phyloP scores from a whole-genome alignment of 2,113 vertebrate genomes.

The Leptodactylus fuscus region DNA sequence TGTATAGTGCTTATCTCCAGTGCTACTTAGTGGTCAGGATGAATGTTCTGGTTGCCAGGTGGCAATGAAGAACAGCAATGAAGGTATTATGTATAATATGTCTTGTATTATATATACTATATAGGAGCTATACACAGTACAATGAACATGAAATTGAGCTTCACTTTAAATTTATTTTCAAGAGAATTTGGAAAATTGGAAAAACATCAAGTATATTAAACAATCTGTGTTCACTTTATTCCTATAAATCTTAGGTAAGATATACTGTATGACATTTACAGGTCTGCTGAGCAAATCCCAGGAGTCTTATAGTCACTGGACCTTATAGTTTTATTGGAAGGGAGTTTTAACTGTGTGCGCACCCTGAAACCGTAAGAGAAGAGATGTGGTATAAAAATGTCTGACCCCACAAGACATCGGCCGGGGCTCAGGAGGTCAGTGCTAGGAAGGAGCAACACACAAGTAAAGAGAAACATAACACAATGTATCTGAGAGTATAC shows the following conservation, averaged over 20 bases:
- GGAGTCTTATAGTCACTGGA: not conserved
- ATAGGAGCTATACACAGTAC: not conserved
- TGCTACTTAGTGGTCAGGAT: too few relatives aligned
- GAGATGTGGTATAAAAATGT: not conserved
- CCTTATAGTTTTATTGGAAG: conserved; percentile 17
- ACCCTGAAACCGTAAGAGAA: not conserved
- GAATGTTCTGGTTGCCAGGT: not conserved
- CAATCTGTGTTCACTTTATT: not conserved
- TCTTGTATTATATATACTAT: too few relatives aligned
- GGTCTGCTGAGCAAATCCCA: not conserved
- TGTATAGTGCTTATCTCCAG: too few relatives aligned
- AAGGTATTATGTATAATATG: not conserved
- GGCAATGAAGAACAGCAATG: not conserved
- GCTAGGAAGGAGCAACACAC: not conserved
- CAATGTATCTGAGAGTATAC: too few relatives aligned
- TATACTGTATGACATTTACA: not conserved
- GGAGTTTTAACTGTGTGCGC: not conserved
- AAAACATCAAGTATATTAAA: not conserved
- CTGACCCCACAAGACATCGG: not conserved
- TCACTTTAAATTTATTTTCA: too few relatives aligned
- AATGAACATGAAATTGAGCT: too few relatives aligned
- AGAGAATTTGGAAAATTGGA: too few relatives aligned
- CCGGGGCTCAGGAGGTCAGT: not conserved
- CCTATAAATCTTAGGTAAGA: not conserved
- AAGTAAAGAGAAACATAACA: too few relatives aligned